These are phyloP conservation scores for Elaphurus davidianus DNA, from an alignment of 2,113 vertebrate species.

Conservation along the genomic window DNA sequence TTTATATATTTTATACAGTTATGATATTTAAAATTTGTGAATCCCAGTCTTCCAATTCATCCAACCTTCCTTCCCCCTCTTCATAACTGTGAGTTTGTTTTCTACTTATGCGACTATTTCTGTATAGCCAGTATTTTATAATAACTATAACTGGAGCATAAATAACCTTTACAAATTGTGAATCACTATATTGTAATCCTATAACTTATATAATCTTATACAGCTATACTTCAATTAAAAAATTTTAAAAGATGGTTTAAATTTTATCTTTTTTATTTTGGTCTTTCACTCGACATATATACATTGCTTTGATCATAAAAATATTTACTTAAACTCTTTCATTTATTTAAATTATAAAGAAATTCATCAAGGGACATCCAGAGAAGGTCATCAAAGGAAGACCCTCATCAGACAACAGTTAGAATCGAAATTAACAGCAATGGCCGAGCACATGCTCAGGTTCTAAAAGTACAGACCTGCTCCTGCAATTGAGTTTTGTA, in stretches of 20 bases:
- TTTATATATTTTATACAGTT: neutral
- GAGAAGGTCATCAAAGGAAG: neutral
- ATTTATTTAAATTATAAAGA: neutral
- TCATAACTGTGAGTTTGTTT: neutral
- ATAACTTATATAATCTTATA: neutral
- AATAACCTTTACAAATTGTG: neutral
- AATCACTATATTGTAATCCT: neutral
- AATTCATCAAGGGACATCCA: neutral
- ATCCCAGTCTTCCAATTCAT: neutral
- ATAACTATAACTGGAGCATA: neutral
- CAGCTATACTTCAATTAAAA: neutral
- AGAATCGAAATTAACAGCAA: neutral
- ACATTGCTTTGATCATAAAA: neutral
- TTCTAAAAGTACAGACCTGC: conserved; percentile 81
- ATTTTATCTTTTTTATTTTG: neutral
- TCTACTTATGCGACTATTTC: neutral
- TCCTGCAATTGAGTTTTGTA: conserved; percentile 87
- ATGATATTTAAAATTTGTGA: neutral
- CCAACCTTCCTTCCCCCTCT: neutral
- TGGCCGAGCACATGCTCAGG: accelerated
- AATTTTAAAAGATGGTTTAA: neutral
- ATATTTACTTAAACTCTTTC: neutral
- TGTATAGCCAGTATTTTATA: neutral
- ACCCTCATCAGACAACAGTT: neutral
- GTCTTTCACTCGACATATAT: neutral